These are phyloP conservation scores for Beroe ovata DNA, from an alignment of 37 sponge, comb jelly and placozoan genomes.

Conservation along the genomic window DNA sequence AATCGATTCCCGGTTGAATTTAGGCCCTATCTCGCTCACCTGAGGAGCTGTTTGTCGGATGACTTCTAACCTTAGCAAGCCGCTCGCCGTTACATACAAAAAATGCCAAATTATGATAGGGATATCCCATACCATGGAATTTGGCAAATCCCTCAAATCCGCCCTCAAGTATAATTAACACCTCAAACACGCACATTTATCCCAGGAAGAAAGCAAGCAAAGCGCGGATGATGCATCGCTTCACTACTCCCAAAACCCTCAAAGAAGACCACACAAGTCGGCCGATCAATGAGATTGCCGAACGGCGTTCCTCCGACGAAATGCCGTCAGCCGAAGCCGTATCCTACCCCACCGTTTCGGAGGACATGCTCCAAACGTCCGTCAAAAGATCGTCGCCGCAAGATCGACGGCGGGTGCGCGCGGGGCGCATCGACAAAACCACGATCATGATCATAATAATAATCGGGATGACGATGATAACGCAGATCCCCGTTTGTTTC, in stretches of 20 bases:
- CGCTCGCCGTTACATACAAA: no score
- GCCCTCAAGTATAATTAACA: no score
- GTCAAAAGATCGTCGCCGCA: neutral
- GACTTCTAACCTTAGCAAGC: no score
- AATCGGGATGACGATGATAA: slow-evolving; percentile 66
- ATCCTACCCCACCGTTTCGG: slow-evolving; percentile 19
- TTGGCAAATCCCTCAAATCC: no score
- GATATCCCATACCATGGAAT: no score
- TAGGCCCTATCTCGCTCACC: no score
- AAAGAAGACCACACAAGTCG: slow-evolving; percentile 6
- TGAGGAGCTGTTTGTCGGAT: no score
- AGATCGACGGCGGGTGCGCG: neutral
- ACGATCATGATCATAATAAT: slow-evolving; percentile 59
- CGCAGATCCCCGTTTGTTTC: slow-evolving; percentile 44
- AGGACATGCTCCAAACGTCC: slow-evolving; percentile 27
- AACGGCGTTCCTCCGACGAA: slow-evolving; percentile 22
- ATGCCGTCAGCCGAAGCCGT: slow-evolving; percentile 22
- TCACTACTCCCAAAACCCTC: slow-evolving; percentile 21
- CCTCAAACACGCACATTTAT: neutral
- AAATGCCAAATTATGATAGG: no score
- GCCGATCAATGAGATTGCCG: neutral
- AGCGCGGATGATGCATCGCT: slow-evolving; percentile 44
- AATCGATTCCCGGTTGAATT: no score
- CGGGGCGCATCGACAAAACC: slow-evolving; percentile 16
- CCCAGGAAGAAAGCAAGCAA: slow-evolving; percentile 16